Conservation (phyloP, 1,140 invertebrate species). For the Pachypsylla venusta region DNA sequence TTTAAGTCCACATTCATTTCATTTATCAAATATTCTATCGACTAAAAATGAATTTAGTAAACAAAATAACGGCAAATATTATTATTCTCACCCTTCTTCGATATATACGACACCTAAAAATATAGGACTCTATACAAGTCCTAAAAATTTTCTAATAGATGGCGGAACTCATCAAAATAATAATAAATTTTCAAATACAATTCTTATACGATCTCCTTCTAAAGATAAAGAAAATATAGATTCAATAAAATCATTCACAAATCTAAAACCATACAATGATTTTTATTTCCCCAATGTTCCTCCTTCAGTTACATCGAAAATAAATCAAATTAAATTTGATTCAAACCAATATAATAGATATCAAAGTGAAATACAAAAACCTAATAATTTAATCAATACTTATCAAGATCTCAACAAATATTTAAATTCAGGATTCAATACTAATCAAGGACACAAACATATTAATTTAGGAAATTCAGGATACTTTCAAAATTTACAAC, state of each 20-base stretch:
- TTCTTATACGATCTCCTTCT: no score
- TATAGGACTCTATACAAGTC: neutral
- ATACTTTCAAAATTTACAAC: neutral
- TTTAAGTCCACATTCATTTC: neutral
- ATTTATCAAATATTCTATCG: neutral
- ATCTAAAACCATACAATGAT: neutral
- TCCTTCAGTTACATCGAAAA: neutral
- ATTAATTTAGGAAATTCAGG: neutral
- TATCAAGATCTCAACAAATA: neutral
- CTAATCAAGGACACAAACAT: neutral
- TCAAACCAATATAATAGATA: neutral
- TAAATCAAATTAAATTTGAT: neutral
- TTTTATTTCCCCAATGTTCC: neutral
- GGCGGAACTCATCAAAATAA: no score
- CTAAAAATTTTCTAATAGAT: neutral
- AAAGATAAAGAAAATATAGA: no score
- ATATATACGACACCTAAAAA: neutral
- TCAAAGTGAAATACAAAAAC: neutral
- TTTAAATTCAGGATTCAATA: neutral
- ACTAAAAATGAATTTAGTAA: neutral
- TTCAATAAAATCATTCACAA: neutral
- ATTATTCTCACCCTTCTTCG: no score
- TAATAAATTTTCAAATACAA: no score
- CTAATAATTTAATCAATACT: no score
- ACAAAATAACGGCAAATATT: no score